Conservation (phyloP, 2,797 vertebrate species). For the Gallirallus australis region DNA sequence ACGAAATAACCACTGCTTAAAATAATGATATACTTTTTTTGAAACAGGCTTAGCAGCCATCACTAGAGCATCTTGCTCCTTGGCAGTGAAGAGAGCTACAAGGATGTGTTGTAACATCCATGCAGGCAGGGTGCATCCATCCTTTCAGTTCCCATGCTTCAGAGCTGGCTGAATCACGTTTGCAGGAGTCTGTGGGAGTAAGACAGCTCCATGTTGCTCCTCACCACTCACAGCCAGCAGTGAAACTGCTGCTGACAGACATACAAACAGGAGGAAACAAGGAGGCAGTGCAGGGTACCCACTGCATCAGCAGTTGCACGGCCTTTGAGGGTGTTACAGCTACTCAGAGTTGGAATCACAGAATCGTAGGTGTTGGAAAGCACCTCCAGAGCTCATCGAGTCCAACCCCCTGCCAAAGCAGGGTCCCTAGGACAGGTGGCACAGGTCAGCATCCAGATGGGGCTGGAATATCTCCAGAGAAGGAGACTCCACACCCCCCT, state of each 20-base stretch:
- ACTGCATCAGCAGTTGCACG: neutral
- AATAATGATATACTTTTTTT: neutral
- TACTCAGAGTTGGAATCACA: neutral
- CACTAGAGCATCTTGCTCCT: rapidly evolving
- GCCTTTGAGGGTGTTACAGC: neutral
- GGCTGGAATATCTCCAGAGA: too few species aligned
- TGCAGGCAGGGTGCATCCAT: neutral
- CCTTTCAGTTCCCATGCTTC: neutral
- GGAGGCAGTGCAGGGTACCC: rapidly evolving
- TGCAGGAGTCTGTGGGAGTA: neutral
- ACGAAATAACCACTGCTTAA: conserved; percentile 23
- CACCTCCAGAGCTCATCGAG: too few species aligned
- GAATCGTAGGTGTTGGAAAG: too few species aligned
- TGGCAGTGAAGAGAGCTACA: rapidly evolving
- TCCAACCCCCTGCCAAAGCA: too few species aligned
- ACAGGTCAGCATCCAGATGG: too few species aligned
- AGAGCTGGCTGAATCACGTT: rapidly evolving
- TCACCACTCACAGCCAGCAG: rapidly evolving
- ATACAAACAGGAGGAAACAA: neutral
- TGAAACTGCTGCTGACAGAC: rapidly evolving
- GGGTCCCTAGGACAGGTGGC: too few species aligned
- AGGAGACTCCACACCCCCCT: too few species aligned
- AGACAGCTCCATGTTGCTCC: neutral
- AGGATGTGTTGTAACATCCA: neutral
- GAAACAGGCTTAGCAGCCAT: neutral